These are phyloP conservation scores for Orcinus orca DNA, from an alignment of 2,113 vertebrate species.

Conservation along the genomic window DNA sequence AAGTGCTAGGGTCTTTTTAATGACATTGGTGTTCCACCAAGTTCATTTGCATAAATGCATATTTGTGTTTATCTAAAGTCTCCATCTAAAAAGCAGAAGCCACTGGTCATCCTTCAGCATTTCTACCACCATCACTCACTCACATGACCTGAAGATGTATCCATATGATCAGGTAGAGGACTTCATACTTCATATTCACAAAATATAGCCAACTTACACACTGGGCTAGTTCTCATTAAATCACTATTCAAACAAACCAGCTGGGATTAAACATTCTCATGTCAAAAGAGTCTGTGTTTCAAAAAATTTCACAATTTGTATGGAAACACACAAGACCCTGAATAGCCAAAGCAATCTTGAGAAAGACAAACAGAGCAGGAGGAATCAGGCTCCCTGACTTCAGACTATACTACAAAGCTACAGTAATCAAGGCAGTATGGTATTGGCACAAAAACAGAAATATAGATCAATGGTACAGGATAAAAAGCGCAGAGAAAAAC, in stretches of 20 bases:
- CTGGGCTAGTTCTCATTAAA: constrained; percentile 18
- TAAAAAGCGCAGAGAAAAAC: too few species aligned
- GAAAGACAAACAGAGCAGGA: too few species aligned
- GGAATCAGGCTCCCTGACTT: too few species aligned
- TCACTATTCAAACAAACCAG: constrained; percentile 39
- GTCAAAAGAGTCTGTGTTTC: constrained; percentile 40
- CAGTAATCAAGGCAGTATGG: too few species aligned
- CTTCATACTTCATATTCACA: neutral
- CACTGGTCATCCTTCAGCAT: neutral
- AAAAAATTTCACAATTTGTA: too few species aligned
- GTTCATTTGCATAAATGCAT: neutral
- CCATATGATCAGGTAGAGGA: neutral
- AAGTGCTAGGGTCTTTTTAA: neutral
- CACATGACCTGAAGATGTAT: neutral
- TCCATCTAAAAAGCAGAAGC: neutral
- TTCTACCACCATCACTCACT: neutral
- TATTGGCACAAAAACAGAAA: too few species aligned
- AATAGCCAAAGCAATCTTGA: too few species aligned
- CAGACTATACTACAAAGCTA: too few species aligned
- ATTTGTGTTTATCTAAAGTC: neutral
- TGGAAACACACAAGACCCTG: too few species aligned
- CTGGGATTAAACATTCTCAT: constrained; percentile 45
- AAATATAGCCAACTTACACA: constrained; percentile 39
- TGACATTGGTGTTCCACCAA: neutral
- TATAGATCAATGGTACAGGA: too few species aligned